Conservation (phyloP, 1,140 invertebrate species). For the Lordiphosa mommai region DNA sequence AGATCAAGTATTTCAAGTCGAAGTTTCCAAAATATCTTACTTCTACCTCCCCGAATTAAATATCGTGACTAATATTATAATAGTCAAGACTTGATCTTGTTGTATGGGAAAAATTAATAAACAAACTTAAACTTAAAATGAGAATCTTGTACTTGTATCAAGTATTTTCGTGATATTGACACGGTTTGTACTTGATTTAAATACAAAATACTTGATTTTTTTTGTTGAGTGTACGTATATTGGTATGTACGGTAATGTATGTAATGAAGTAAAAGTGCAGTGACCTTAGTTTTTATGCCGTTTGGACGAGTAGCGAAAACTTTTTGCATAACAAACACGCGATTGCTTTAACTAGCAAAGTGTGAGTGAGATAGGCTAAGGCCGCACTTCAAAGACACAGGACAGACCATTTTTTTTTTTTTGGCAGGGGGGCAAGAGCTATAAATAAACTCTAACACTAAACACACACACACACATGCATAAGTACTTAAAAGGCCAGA, state of each 20-base stretch:
- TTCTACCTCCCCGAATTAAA: too few species aligned
- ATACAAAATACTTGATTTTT: conserved; percentile 8
- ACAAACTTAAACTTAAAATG: too few species aligned
- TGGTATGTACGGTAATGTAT: conserved; percentile 1
- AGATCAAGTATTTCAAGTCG: too few species aligned
- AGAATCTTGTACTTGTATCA: too few species aligned
- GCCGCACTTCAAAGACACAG: conserved; percentile 5
- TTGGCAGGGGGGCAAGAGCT: conserved; percentile 31
- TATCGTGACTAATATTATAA: too few species aligned
- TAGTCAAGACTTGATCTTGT: too few species aligned
- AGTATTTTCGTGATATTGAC: too few species aligned
- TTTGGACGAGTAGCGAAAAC: conserved; percentile 43
- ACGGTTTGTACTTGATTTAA: too few species aligned
- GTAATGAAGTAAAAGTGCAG: conserved; percentile 56
- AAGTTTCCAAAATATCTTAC: too few species aligned
- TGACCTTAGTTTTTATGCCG: conserved; percentile 62
- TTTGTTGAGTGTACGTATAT: background rate
- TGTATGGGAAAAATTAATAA: too few species aligned
- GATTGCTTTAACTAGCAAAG: conserved; percentile 50
- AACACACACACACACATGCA: conserved; percentile 26
- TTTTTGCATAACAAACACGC: conserved; percentile 75
- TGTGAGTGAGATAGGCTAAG: background rate
- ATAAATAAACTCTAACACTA: conserved; percentile 54
- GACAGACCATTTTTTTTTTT: conserved; percentile 26
- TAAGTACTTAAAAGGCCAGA: conserved; percentile 71